A percentile compares a stretch with the other conserved stretches of the same genome.
Conservation (phyloP, 1,140 invertebrate genomes). For the Oryctes rhinoceros region DNA sequence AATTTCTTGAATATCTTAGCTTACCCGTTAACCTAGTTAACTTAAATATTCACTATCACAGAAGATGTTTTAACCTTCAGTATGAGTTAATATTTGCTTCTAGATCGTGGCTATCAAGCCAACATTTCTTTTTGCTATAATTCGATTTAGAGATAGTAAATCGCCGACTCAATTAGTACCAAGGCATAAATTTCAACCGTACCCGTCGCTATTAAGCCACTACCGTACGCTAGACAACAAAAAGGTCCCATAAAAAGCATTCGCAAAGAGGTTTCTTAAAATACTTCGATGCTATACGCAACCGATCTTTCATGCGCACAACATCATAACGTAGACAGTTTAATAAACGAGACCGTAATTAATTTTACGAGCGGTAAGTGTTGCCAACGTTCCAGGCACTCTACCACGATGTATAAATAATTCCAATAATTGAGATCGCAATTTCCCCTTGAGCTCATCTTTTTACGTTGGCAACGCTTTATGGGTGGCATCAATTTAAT, state of each 20-base stretch:
- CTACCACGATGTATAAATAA: not conserved
- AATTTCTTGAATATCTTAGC: too few species aligned
- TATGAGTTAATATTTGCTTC: too few species aligned
- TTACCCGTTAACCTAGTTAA: too few species aligned
- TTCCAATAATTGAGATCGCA: slow-evolving; percentile 4
- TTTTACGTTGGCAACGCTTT: slow-evolving; percentile 11
- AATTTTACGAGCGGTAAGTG: slow-evolving; percentile 17
- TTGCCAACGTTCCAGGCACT: slow-evolving; percentile 1
- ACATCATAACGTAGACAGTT: not conserved
- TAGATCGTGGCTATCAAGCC: too few species aligned
- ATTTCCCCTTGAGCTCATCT: not conserved
- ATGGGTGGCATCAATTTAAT: slow-evolving; percentile 10
- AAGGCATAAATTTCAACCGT: too few species aligned
- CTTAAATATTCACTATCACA: too few species aligned
- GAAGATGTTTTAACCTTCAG: too few species aligned
- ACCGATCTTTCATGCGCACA: not conserved
- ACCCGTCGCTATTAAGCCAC: too few species aligned
- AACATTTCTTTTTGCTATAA: too few species aligned
- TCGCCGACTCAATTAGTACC: too few species aligned
- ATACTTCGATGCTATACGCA: not conserved
- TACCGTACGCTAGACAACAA: too few species aligned
- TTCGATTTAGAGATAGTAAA: too few species aligned
- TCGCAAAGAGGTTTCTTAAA: not conserved
- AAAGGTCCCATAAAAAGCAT: not conserved
- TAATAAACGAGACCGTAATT: slow-evolving; percentile 16